Conservation (phyloP, 2,797 vertebrate species). For the Tamandua tetradactyla region DNA sequence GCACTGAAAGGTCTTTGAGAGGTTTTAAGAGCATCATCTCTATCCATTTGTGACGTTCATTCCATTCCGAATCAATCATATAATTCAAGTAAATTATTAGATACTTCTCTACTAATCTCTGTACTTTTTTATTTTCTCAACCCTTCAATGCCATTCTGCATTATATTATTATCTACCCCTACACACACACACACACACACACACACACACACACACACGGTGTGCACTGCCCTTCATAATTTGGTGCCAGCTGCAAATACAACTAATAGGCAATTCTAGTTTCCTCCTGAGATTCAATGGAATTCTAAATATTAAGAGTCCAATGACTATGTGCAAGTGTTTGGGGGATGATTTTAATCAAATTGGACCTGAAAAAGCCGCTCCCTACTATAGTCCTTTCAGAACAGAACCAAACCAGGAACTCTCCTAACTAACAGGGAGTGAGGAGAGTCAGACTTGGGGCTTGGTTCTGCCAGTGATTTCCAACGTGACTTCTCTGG, state of each 20-base stretch:
- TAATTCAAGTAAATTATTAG: conserved; percentile 9
- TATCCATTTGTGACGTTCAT: neutral
- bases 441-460: neutral
- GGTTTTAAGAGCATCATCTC: conserved; percentile 8
- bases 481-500: neutral
- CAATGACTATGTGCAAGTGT: neutral
- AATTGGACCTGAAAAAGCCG: neutral
- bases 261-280: conserved; percentile 5
- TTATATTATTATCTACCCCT: neutral
- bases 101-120: neutral
- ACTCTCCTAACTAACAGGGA: neutral
- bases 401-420: neutral
- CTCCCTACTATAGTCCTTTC: neutral
- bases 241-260: neutral
- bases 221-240: neutral
- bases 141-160: neutral
- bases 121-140: conserved; percentile 14
- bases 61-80: neutral
- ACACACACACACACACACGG: neutral
- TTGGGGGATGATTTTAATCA: conserved; percentile 12
- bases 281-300: neutral
- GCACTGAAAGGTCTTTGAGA: neutral
- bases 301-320: conserved; percentile 51
- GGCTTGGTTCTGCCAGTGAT: neutral
- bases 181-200: no score